Evolutionary conservation across 2,113 vertebrate genomes (phyloP).

Genomic region (Andinoacara biseriatus): DNA sequence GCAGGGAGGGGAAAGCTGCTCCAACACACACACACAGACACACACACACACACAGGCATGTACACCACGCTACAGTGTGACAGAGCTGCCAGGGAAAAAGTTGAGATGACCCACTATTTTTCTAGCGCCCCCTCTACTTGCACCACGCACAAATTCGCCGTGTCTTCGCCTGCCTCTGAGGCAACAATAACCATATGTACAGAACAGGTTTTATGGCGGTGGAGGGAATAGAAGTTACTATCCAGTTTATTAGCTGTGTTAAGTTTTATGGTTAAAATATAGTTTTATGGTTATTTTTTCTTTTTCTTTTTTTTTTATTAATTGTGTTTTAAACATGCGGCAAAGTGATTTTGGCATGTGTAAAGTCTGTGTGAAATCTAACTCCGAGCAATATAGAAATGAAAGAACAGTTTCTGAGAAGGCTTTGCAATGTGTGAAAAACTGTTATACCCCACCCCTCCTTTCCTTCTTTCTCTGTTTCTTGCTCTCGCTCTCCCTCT

Average conservation of each 20-base stretch:
- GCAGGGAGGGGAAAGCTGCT: conserved; percentile 51
- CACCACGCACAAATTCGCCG: conserved; percentile 29
- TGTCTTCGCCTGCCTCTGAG: conserved; percentile 36
- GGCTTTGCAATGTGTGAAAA: conserved; percentile 58
- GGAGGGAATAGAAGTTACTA: conserved; percentile 24
- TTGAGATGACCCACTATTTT: conserved; percentile 56
- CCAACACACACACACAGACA: conserved; percentile 25
- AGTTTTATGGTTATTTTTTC: conserved; percentile 42
- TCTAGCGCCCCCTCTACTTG: background rate
- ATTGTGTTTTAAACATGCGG: conserved; percentile 4
- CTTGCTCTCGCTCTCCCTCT: background rate
- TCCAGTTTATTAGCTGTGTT: conserved; percentile 45
- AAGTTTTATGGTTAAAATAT: conserved; percentile 52
- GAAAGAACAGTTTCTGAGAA: conserved; percentile 46
- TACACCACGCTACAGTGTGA: conserved; percentile 24
- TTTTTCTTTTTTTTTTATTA: conserved; percentile 7
- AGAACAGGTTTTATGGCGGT: conserved; percentile 34
- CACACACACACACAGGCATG: conserved; percentile 1
- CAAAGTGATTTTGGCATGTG: background rate
- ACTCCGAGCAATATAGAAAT: background rate
- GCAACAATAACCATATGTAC: conserved; percentile 49
- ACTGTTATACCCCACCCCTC: background rate
- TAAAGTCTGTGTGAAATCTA: background rate
- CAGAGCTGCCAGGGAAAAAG: conserved; percentile 48
- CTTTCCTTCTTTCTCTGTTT: background rate